Evolutionary conservation across 2,888 invertebrate genomes (phyloP).

Genomic region (Tetrapedia diversipes): DNA sequence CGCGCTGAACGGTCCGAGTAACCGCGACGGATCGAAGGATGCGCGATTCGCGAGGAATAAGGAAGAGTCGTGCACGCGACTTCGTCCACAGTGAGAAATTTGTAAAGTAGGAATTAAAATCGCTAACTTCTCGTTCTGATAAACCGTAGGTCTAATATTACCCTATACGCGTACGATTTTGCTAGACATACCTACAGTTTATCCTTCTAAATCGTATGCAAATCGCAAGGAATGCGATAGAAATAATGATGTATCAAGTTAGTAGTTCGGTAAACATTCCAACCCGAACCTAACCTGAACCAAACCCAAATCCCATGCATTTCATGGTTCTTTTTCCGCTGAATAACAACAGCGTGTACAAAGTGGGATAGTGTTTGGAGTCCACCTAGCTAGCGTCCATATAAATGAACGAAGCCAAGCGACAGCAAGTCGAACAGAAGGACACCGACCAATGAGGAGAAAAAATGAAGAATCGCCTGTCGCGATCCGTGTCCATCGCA

Average conservation of each 20-base stretch:
- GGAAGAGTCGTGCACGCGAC: too few relatives aligned
- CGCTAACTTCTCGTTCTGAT: too few relatives aligned
- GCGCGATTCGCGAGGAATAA: neutral
- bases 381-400: slow-evolving; percentile 20
- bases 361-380: slow-evolving; percentile 10
- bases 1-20: neutral
- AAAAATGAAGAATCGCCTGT: slow-evolving; percentile 59
- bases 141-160: too few relatives aligned
- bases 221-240: too few relatives aligned
- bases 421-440: slow-evolving; percentile 32
- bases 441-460: slow-evolving; percentile 20
- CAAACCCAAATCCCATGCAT: too few relatives aligned
- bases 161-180: too few relatives aligned
- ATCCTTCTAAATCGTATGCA: too few relatives aligned
- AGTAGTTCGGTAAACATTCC: slow-evolving; percentile 57
- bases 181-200: too few relatives aligned
- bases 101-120: too few relatives aligned
- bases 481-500: slow-evolving; percentile 65
- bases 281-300: too few relatives aligned
- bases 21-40: neutral
- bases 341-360: slow-evolving; percentile 41
- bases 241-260: too few relatives aligned
- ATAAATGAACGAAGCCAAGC: slow-evolving; percentile 51
- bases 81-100: too few relatives aligned
- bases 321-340: slow-evolving; percentile 53